Percentiles rank a stretch among this genome's conserved stretches.
phyloP scores from a whole-genome alignment of 2,888 invertebrate genomes.

The Stenurella melanura region DNA sequence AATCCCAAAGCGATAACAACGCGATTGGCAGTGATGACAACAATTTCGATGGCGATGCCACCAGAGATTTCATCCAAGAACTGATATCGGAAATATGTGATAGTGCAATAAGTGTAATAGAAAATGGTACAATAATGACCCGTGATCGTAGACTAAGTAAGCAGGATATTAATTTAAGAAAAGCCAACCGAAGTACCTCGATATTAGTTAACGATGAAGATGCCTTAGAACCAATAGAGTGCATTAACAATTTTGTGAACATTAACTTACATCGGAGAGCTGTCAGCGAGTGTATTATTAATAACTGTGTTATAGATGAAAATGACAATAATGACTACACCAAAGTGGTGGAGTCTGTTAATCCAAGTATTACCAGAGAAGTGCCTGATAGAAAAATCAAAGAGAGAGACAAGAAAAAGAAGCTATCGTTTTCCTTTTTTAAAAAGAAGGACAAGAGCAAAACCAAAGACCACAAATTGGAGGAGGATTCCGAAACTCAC shows the following conservation, averaged over 20 bases:
- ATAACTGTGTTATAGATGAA: conserved; percentile 51
- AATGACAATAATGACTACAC: conserved; percentile 56
- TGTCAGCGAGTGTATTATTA: conserved; percentile 54
- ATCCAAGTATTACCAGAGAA: conserved; percentile 11
- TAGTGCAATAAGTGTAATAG: conserved; percentile 53
- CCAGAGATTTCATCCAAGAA: conserved; percentile 47
- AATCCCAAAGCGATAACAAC: conserved; percentile 43
- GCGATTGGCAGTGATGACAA: conserved; percentile 30
- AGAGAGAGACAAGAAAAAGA: conserved; percentile 61
- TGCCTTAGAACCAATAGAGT: conserved; percentile 49
- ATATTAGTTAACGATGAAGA: conserved; percentile 57
- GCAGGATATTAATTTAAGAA: conserved; percentile 55
- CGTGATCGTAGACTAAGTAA: conserved; percentile 53
- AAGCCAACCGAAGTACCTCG: conserved; percentile 55
- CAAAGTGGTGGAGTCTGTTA: conserved; percentile 19
- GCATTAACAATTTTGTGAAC: conserved; percentile 54
- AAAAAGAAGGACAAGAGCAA: conserved; percentile 60
- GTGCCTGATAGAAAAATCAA: conserved; percentile 47
- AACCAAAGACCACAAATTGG: conserved; percentile 59
- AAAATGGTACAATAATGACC: conserved; percentile 55
- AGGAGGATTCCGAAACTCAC: conserved; percentile 62
- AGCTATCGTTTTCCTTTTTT: conserved; percentile 64
- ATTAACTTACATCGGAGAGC: conserved; percentile 50
- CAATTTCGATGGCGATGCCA: conserved; percentile 47
- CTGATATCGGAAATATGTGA: conserved; percentile 59